Base-by-base conservation (phyloP, 2,797 vertebrate species). In the Mormyrops attenuatus region DNA sequence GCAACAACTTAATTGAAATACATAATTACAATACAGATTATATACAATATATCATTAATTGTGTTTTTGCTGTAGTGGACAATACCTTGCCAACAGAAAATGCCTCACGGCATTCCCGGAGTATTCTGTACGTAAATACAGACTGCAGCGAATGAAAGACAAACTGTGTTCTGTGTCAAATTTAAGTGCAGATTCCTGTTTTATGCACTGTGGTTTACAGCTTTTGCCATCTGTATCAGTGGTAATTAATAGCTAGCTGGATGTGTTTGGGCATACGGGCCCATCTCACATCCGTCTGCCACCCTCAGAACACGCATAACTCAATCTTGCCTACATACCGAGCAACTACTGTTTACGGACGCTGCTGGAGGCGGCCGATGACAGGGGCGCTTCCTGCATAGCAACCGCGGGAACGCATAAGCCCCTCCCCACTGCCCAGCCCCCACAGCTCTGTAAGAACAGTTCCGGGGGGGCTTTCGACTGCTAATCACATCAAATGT, bases 211-310 rank as follows among this genome's bases (percentile, higher is more conserved):
- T 96, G 95, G 95, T 96, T 96, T 96, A 96, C 53, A 95, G 95
- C 95, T 94, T 95, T 94, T 94, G 93, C 97, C 97, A 97, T 97
- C 96, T 97, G 97, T 91, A 96, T 94, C 86, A 93, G 94, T 91
- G 95, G 94, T 93, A 95, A 95, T 95, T 96, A 97, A 97, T 96
- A 95, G 96, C 95, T 96, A 92, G 93, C 94, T 93, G 96, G 92
- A 92, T 95, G 94, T 93, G 95, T 96, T 97, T 96, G 95, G 90
- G 94, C 95, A 95, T 91, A 94, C 95, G 95, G 94, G 96, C 95
- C 95, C 96, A 93, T 94, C 95, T 95, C 92, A 15, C 95, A 92
- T 96, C 96, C 97, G 97, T 97, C 97, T 97, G 97, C 95, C 88
- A 85, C 89, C 94, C 94, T 95, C 94, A 92, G 91, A 94, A 94